These are phyloP conservation scores for Xiphorhynchus elegans DNA, from an alignment of 2,113 vertebrate genomes.

Conservation along the genomic window DNA sequence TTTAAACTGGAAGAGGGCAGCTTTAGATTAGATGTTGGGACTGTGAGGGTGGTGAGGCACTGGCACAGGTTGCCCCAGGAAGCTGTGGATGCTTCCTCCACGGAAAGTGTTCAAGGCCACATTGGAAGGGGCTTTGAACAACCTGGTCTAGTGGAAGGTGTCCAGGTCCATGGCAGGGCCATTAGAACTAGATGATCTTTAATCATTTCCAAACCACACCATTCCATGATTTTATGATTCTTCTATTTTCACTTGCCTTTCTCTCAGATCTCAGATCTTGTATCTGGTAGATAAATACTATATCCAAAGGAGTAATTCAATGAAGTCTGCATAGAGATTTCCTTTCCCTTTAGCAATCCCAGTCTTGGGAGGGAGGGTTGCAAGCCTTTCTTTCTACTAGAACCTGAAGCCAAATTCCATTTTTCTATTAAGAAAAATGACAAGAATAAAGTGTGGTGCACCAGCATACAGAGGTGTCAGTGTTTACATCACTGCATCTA, in stretches of 20 bases:
- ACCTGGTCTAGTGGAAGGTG: not conserved
- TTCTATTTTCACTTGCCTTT: not conserved
- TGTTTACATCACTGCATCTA: not conserved
- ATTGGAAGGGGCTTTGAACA: rapidly evolving
- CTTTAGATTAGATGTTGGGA: not conserved
- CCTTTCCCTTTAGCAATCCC: not conserved
- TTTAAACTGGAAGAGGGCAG: not conserved
- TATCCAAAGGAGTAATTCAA: not conserved
- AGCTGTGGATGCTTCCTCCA: not conserved
- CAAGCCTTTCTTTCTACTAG: not conserved
- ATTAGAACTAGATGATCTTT: not conserved
- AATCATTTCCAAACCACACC: not conserved
- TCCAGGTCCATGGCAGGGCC: not conserved
- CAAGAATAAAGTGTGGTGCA: not conserved
- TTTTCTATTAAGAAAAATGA: not conserved
- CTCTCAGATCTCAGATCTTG: not conserved
- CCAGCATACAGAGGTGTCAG: not conserved
- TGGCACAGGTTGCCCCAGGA: not conserved
- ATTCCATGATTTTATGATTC: not conserved
- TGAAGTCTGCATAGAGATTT: not conserved
- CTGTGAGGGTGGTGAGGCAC: not conserved
- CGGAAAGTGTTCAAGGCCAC: not conserved
- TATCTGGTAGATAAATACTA: not conserved
- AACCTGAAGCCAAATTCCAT: not conserved
- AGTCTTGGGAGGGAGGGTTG: not conserved